Conservation (phyloP, 1,140 invertebrate genomes). For the Drosophila subpulchrella region DNA sequence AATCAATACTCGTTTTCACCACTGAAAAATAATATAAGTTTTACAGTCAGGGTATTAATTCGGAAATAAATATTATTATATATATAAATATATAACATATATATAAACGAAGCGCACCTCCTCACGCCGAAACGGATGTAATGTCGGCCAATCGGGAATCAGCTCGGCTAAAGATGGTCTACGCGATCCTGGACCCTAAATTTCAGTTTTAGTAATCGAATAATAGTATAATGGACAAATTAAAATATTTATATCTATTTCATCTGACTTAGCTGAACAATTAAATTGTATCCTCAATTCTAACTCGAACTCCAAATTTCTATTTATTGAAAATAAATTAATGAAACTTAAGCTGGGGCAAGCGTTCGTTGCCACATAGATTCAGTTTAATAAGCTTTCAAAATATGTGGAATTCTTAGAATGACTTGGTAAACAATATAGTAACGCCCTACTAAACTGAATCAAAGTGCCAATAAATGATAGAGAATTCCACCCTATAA, state of each 20-base stretch:
- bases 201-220: conserved; percentile 27
- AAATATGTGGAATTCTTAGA: not conserved
- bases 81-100: conserved; percentile 16
- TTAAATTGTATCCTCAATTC: not conserved
- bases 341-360: conserved; percentile 8
- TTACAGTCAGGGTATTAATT: conserved; percentile 6
- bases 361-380: not conserved
- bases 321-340: not conserved
- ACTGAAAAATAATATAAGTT: conserved; percentile 25
- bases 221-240: not conserved
- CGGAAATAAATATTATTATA: conserved; percentile 9
- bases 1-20: conserved; percentile 20
- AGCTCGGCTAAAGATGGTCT: conserved; percentile 96
- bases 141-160: conserved; percentile 97
- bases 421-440: not conserved
- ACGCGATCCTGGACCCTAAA: conserved; percentile 89
- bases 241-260: not conserved
- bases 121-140: conserved; percentile 91
- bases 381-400: not conserved
- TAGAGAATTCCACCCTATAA: conserved; percentile 4
- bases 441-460: not conserved
- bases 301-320: not conserved
- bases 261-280: not conserved
- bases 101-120: conserved; percentile 65
- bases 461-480: conserved; percentile 22